A percentile compares a stretch with the other conserved stretches of the same genome.
Conservation (phyloP, 2,797 vertebrate species). For the Decapterus maruadsi region DNA sequence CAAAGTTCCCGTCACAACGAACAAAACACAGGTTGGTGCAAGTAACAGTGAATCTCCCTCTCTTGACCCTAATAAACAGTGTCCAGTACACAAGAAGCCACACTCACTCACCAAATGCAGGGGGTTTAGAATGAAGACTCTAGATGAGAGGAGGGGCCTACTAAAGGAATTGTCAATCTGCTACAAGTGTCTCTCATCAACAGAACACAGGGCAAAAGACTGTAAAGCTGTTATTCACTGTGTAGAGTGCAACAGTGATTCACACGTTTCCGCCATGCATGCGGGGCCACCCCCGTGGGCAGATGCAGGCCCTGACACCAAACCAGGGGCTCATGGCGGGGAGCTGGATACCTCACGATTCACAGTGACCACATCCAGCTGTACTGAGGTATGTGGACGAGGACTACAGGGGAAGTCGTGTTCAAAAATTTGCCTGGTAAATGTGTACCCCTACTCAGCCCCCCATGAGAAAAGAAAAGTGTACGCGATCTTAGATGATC, state of each 20-base stretch:
- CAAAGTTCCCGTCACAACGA: too few relatives aligned
- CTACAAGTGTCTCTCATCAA: slow-evolving; percentile 9
- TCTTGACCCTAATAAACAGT: too few relatives aligned
- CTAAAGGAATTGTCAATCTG: slow-evolving; percentile 15
- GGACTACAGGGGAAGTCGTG: background rate
- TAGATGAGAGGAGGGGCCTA: background rate
- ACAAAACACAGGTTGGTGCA: too few relatives aligned
- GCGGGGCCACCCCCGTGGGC: slow-evolving; percentile 9
- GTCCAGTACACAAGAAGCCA: too few relatives aligned
- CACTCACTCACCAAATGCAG: too few relatives aligned
- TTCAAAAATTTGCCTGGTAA: too few relatives aligned
- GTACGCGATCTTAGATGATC: too few relatives aligned
- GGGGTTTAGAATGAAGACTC: slow-evolving; percentile 4
- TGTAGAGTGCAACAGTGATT: slow-evolving; percentile 13
- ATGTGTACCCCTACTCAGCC: too few relatives aligned
- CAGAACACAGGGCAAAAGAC: slow-evolving; percentile 12
- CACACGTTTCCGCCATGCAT: too few relatives aligned
- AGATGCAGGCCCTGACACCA: background rate
- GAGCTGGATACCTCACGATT: background rate
- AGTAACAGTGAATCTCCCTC: too few relatives aligned
- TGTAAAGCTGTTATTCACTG: slow-evolving; percentile 15
- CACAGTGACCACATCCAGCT: slow-evolving; percentile 12
- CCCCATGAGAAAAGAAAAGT: too few relatives aligned
- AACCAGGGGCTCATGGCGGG: background rate
- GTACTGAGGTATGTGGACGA: slow-evolving; percentile 15